These are phyloP conservation scores for Caenorhabditis becei DNA, from an alignment of 2,888 invertebrate genomes.

Conservation along the genomic window DNA sequence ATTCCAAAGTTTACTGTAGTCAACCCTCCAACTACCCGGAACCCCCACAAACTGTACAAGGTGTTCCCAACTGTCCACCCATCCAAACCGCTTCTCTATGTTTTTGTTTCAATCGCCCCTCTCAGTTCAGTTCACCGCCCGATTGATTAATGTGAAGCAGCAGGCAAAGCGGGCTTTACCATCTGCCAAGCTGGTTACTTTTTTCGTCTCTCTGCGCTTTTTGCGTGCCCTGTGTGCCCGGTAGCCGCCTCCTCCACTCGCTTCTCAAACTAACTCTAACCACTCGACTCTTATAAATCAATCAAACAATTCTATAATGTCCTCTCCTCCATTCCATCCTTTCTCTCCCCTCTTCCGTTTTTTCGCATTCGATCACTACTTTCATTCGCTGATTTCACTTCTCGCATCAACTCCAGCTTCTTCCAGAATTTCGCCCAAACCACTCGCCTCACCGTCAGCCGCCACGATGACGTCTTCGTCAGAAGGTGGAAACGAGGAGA, in stretches of 20 bases:
- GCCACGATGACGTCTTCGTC: slow-evolving; percentile 50
- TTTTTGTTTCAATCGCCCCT: slow-evolving; percentile 4
- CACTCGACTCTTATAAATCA: slow-evolving; percentile 52
- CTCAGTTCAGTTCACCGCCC: background rate
- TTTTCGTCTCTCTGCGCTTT: slow-evolving; percentile 40
- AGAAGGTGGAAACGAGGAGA: slow-evolving; percentile 34
- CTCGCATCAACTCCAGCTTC: background rate
- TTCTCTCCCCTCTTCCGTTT: slow-evolving; percentile 6
- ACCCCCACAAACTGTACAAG: too few species aligned
- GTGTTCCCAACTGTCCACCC: background rate
- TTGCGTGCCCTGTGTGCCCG: slow-evolving; percentile 29
- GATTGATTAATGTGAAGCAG: slow-evolving; percentile 53
- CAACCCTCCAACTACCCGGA: too few species aligned
- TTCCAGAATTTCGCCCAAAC: slow-evolving; percentile 56
- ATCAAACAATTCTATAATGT: slow-evolving; percentile 43
- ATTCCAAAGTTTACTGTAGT: too few species aligned
- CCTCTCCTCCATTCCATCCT: background rate
- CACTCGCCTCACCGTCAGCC: slow-evolving; percentile 37
- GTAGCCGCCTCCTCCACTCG: slow-evolving; percentile 4
- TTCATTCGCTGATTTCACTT: background rate
- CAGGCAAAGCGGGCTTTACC: slow-evolving; percentile 33
- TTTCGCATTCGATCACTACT: background rate
- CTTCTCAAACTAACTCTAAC: slow-evolving; percentile 48
- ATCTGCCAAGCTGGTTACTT: slow-evolving; percentile 52
- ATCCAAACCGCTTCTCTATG: slow-evolving; percentile 18